These are phyloP conservation scores for Uria aalge DNA, from an alignment of 2,113 vertebrate genomes.

Conservation along the genomic window DNA sequence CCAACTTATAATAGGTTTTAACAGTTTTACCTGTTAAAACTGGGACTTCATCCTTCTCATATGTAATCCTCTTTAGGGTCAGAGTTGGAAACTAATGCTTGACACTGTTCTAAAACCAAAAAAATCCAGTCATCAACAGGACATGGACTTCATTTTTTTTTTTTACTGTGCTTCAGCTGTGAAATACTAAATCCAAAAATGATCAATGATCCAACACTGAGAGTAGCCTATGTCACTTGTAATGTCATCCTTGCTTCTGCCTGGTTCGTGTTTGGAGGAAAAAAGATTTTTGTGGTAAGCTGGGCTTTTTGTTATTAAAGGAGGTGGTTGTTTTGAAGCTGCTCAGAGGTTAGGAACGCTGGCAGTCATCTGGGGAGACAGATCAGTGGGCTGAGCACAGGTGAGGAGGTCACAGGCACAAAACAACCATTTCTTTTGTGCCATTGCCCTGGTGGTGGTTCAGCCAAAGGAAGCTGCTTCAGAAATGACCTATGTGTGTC, in stretches of 20 bases:
- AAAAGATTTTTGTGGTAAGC: slow-evolving; percentile 26
- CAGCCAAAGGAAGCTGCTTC: background rate
- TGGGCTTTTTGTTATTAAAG: background rate
- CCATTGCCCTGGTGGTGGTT: background rate
- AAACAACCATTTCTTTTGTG: background rate
- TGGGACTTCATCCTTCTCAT: background rate
- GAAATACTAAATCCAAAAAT: background rate
- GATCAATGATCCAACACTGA: background rate
- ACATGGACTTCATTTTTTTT: background rate
- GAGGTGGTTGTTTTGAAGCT: slow-evolving; percentile 2
- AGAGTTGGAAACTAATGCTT: background rate
- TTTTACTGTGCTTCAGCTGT: background rate
- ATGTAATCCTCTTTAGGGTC: background rate
- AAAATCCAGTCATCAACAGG: background rate
- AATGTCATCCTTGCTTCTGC: background rate
- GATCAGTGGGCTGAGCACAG: background rate
- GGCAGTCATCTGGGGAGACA: background rate
- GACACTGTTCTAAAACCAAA: background rate
- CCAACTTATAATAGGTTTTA: background rate
- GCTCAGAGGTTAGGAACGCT: slow-evolving; percentile 38
- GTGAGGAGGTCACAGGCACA: slow-evolving; percentile 9
- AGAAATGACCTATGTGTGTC: background rate
- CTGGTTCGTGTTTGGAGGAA: background rate
- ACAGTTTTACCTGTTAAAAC: background rate
- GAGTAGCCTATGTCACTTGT: background rate